Percentiles rank a stretch among this genome's conserved stretches.
These are phyloP conservation scores for Pristionchus japonicus DNA, from an alignment of 2,888 invertebrate genomes.

Conservation along the genomic window DNA sequence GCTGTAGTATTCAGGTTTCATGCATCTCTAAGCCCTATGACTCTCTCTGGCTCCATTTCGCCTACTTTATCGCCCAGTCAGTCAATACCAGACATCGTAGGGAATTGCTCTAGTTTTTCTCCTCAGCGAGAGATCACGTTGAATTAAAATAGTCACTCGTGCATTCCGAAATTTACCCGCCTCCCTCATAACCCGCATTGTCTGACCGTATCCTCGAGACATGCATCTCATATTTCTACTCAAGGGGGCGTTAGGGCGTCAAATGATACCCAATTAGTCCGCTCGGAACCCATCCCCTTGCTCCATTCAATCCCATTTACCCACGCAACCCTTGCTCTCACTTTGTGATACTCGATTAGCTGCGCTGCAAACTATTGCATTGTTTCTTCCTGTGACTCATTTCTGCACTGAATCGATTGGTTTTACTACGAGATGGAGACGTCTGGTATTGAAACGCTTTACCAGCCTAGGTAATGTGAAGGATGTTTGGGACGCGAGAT, in stretches of 20 bases:
- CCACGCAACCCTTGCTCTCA: not conserved
- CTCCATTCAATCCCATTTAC: not conserved
- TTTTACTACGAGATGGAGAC: not conserved
- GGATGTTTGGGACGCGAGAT: not conserved
- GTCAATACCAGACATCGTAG: too few species aligned
- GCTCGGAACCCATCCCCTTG: not conserved
- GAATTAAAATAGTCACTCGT: too few species aligned
- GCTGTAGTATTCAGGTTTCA: constrained; percentile 3
- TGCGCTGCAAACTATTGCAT: not conserved
- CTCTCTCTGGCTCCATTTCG: too few species aligned
- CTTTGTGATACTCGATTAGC: not conserved
- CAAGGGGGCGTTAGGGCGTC: not conserved
- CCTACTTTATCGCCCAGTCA: too few species aligned
- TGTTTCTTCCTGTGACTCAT: not conserved
- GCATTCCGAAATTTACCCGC: too few species aligned
- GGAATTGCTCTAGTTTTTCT: too few species aligned
- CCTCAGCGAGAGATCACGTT: too few species aligned
- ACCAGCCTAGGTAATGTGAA: not conserved
- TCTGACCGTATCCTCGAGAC: not conserved
- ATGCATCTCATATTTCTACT: not conserved
- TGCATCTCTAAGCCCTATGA: not conserved
- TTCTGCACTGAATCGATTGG: not conserved
- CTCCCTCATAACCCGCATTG: not conserved
- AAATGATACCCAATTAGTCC: constrained; percentile 3
- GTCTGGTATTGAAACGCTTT: not conserved